Conservation (phyloP, 2,888 invertebrate species). For the Andricus quercusramuli region DNA sequence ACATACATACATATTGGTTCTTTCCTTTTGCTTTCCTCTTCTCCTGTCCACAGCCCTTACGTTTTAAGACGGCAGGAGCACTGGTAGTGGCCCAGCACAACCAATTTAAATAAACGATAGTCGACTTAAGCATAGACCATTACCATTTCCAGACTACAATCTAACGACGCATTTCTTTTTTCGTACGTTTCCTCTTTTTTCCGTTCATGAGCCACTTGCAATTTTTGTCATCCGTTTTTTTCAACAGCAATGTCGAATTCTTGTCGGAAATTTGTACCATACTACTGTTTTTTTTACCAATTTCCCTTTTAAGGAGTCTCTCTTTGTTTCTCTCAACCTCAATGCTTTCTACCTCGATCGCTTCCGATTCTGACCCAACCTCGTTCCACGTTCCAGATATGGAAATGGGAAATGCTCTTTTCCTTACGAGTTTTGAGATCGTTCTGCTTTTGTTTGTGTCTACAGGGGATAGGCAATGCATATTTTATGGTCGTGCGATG, state of each 20-base stretch:
- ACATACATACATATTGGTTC: constrained; percentile 45
- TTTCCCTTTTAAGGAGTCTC: constrained; percentile 18
- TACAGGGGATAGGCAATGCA: constrained; percentile 70
- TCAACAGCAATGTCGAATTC: constrained; percentile 64
- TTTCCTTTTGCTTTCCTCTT: constrained; percentile 47
- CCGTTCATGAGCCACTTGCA: constrained; percentile 60
- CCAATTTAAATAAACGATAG: constrained; percentile 74
- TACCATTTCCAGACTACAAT: constrained; percentile 66
- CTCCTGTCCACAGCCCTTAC: constrained; percentile 37
- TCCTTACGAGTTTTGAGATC: constrained; percentile 61
- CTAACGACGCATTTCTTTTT: constrained; percentile 44
- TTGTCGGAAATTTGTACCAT: constrained; percentile 72
- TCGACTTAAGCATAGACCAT: constrained; percentile 71
- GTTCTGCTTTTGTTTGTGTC: constrained; percentile 65
- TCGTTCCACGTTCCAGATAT: constrained; percentile 58
- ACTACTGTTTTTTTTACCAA: not conserved
- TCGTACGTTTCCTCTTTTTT: constrained; percentile 52
- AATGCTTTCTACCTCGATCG: constrained; percentile 39
- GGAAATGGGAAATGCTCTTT: constrained; percentile 66
- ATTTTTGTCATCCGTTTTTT: constrained; percentile 67
- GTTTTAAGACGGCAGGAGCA: constrained; percentile 34
- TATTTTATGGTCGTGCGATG: constrained; percentile 70
- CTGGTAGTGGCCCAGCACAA: constrained; percentile 49
- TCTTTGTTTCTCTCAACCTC: constrained; percentile 47
- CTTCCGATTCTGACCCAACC: constrained; percentile 5